Base-by-base conservation (phyloP, 1,140 invertebrate genomes). In the Eupeodes corollae region DNA sequence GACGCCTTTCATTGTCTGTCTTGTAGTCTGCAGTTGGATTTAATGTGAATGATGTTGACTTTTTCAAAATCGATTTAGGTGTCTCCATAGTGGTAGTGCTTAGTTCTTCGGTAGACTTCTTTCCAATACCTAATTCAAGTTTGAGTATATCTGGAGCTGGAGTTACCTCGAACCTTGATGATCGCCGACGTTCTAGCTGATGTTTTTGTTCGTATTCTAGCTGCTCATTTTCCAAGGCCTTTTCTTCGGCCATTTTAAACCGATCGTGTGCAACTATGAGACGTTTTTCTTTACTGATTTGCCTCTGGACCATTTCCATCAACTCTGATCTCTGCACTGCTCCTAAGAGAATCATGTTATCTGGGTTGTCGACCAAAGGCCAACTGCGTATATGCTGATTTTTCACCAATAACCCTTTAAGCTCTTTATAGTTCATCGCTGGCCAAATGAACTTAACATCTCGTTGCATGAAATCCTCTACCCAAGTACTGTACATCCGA, bases 391-490 rank as follows among this genome's bases (percentile, higher is more conserved):
- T 49, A 12, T 64, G 56, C 50, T 68, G 69, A 51, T 78, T 70
- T 42, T 82, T 78, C 52, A 86, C 86, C 0, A 93, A 71, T 13
- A 91, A 74, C 18, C 81, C 78, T 59, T 91, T 91, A 9, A 95
- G 67, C 56, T 88, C 83, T 50, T 84, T 80, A 71, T 95, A 97
- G 1, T 82, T 86, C 72, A 93, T 93, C 31, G 82, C 79, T 58
- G 92, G 82, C 82, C 88, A 94, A 52, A 98, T 92, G 58, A 85
- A 91, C 61, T 86, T 87, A 0, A 96, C 82, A 57, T 95, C 84
- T 10, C 84, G 75, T 11, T 94, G 79, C 93, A 98, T 98, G 55
- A 98, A 95, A 66, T 97, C 91, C 70, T 95, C 91, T 3, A 96
- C 92, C 69, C 85, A 91, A 42, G 96, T 82, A 58, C 85, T 86